These are phyloP conservation scores for Drosophila longiperda DNA, from an alignment of 2,888 invertebrate species.

Conservation along the genomic window DNA sequence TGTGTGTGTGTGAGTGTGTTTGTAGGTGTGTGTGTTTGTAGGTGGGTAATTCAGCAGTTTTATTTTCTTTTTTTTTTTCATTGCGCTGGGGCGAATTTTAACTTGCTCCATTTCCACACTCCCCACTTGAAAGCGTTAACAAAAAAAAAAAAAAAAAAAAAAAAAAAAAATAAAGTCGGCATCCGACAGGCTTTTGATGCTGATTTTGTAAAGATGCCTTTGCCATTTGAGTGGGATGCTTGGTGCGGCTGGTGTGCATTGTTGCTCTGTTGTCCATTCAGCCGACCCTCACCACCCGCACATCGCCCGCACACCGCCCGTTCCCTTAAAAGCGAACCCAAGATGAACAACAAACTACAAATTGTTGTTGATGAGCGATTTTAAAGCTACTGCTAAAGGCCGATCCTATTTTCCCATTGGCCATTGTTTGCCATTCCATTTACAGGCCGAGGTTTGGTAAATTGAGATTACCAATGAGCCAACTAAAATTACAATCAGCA, in stretches of 20 bases:
- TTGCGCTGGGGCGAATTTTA: slow-evolving; percentile 43
- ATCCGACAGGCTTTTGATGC: slow-evolving; percentile 78
- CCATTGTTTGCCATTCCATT: slow-evolving; percentile 57
- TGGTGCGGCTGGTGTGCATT: slow-evolving; percentile 39
- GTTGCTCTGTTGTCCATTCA: slow-evolving; percentile 39
- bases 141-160: slow-evolving; percentile 38
- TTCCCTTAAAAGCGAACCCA: background rate
- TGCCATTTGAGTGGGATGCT: slow-evolving; percentile 17
- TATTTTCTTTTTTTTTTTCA: background rate
- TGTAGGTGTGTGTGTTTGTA: slow-evolving; percentile 6
- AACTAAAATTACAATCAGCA: slow-evolving; percentile 63
- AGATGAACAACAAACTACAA: slow-evolving; percentile 75
- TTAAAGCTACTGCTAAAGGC: slow-evolving; percentile 57
- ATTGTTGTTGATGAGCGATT: slow-evolving; percentile 74
- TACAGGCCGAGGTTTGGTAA: slow-evolving; percentile 60
- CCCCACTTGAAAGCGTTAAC: slow-evolving; percentile 58
- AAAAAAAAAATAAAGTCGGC: slow-evolving; percentile 17
- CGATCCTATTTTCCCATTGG: slow-evolving; percentile 22
- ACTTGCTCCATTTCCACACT: slow-evolving; percentile 51
- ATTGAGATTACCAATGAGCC: slow-evolving; percentile 77
- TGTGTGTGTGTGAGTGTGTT: slow-evolving; percentile 4
- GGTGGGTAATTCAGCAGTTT: slow-evolving; percentile 51
- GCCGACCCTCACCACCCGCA: slow-evolving; percentile 17
- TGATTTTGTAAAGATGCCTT: slow-evolving; percentile 75
- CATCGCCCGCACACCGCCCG: background rate